Evolutionary conservation across 2,797 vertebrate genomes (phyloP).

Genomic region (Spatula clypeata): DNA sequence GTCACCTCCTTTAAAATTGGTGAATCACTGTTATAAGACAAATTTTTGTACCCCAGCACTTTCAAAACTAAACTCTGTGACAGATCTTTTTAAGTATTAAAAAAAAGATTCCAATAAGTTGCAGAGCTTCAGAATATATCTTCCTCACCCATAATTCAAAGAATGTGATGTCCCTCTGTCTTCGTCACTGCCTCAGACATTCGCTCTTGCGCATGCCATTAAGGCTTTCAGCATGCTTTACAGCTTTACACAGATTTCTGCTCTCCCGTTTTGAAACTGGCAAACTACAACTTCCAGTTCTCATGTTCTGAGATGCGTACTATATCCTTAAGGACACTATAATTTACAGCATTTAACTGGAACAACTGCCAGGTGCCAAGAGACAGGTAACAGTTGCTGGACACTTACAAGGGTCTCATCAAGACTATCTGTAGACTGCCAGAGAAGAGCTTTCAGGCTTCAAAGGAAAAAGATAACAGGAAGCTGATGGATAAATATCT

Average conservation of each 20-base stretch:
- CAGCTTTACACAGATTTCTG: not conserved
- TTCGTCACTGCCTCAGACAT: not conserved
- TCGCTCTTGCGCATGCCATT: not conserved
- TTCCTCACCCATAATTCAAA: not conserved
- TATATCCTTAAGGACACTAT: not conserved
- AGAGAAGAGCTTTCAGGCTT: not conserved
- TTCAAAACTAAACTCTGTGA: not conserved
- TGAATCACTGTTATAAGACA: not conserved
- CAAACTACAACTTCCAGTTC: not conserved
- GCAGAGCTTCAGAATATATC: not conserved
- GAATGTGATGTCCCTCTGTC: not conserved
- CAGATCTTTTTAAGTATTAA: not conserved
- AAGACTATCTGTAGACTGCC: not conserved
- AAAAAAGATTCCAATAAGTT: not conserved
- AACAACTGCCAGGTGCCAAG: not conserved
- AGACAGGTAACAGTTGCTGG: constrained; percentile 25
- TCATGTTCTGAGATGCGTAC: not conserved
- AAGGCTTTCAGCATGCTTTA: not conserved
- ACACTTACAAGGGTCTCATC: not conserved
- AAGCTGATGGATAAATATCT: not conserved
- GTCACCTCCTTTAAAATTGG: not conserved
- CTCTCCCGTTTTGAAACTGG: not conserved
- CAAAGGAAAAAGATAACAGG: constrained; percentile 27
- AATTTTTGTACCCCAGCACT: not conserved
- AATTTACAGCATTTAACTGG: not conserved